Evolutionary conservation across 2,888 invertebrate species (phyloP), one percentile per base, ranked within the genome.

Genomic region (Acronicta alni): DNA sequence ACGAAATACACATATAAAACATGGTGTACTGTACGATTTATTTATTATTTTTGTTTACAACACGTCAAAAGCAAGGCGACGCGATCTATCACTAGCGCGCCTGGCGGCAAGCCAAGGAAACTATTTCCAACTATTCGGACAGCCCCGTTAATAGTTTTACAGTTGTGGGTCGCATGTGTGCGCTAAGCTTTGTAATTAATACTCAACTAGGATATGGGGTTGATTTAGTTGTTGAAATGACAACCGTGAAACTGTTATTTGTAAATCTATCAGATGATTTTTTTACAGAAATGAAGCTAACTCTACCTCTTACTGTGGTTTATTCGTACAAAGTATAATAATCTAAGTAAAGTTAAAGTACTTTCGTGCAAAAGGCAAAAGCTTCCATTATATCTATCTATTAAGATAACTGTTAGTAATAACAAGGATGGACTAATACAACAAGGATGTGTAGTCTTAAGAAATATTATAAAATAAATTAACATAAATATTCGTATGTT

Each of bases 41-140:
- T 89, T 90, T 90, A 88, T 89, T 91, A 87, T 90, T 91, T 90
- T 89, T 91, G 90, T 91, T 91, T 91, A 89, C 88, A 86, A 83
- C 82, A 79, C 85, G 92, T 91, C 92, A 89, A 86, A 89, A 73
- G 86, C 90, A 89, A 83, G 84, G 85, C 83, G 79, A 75, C 77
- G 79, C 88, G 85, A 90, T 91, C 89, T 88, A 88, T 91, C 89
- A 89, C 72, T 55, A 56, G 67, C 57, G 85, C 88, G 69, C 75
- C 88, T 93, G 92, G 92, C 91, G 84, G 79, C 48, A 64, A 44
- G 90, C 92, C 92, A 93, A 89, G 75, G 86, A 83, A 90, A 91
- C 91, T 91, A 91, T 91, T 91, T 84, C 87, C 80, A 90, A 90
- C 86, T 88, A 89, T 89, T 87, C 82, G 77, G 83, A 80, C 86